Evolutionary conservation across 2,888 invertebrate genomes (phyloP).

Genomic region (Thecocarcelia acutangulata): DNA sequence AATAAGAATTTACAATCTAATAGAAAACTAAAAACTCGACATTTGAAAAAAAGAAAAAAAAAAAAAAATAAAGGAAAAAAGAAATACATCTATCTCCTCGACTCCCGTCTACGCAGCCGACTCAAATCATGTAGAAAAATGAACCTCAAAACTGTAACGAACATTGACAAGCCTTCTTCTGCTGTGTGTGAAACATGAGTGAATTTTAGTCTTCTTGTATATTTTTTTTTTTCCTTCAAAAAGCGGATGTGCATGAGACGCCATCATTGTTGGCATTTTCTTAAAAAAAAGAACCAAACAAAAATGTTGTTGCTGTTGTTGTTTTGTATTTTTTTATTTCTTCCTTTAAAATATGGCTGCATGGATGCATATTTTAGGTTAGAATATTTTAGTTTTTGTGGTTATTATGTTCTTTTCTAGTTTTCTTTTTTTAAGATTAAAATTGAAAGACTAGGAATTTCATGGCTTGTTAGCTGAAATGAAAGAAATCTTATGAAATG

Average conservation of each 20-base stretch:
- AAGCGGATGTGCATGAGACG: slow-evolving; percentile 70
- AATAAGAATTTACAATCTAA: slow-evolving; percentile 24
- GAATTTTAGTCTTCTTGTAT: slow-evolving; percentile 8
- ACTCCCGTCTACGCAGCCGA: slow-evolving; percentile 26
- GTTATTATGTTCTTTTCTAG: slow-evolving; percentile 26
- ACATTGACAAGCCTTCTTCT: slow-evolving; percentile 67
- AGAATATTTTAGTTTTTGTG: slow-evolving; percentile 24
- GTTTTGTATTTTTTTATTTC: background rate
- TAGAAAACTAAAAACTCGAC: slow-evolving; percentile 46
- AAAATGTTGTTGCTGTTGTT: too few relatives aligned
- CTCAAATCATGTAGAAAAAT: slow-evolving; percentile 29
- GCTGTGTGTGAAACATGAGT: slow-evolving; percentile 60
- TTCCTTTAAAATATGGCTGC: slow-evolving; percentile 27
- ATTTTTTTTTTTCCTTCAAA: slow-evolving; percentile 24
- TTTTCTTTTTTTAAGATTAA: slow-evolving; percentile 32
- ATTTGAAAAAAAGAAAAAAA: slow-evolving; percentile 18
- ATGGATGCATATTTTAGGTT: background rate
- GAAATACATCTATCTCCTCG: slow-evolving; percentile 60
- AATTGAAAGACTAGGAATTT: slow-evolving; percentile 39
- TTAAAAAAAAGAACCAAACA: slow-evolving; percentile 32
- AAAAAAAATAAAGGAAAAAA: too few relatives aligned
- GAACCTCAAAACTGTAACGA: slow-evolving; percentile 41
- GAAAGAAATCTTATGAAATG: slow-evolving; percentile 9
- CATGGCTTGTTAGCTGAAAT: background rate
- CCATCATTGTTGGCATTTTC: slow-evolving; percentile 65